Conservation (phyloP, 2,113 vertebrate genomes). For the Pyxicephalus adspersus region DNA sequence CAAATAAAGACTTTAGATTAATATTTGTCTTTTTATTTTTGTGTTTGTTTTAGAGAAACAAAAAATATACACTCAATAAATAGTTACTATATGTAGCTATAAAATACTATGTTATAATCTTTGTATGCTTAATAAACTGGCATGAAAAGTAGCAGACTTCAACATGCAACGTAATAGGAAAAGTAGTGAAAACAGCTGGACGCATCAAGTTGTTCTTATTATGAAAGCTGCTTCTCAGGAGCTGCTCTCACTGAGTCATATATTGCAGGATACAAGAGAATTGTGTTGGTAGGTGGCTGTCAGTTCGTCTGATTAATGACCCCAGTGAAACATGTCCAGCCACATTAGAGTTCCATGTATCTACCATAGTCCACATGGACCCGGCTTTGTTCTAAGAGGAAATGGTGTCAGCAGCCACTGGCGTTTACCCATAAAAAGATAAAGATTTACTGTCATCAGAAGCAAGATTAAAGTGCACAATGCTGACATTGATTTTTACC, state of each 20-base stretch:
- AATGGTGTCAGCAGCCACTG: slow-evolving; percentile 98
- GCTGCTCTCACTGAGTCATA: slow-evolving; percentile 68
- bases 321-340: slow-evolving; percentile 97
- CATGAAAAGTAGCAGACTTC: neutral
- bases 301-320: slow-evolving; percentile 99
- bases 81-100: too few species aligned
- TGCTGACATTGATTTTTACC: slow-evolving; percentile 99
- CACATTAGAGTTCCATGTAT: slow-evolving; percentile 99
- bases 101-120: too few species aligned
- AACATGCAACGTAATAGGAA: neutral
- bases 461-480: slow-evolving; percentile 99
- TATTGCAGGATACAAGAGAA: slow-evolving; percentile 63
- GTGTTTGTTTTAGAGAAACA: too few species aligned
- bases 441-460: slow-evolving; percentile 99
- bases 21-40: too few species aligned
- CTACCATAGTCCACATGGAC: slow-evolving; percentile 91
- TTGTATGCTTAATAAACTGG: neutral
- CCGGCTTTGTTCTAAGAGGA: slow-evolving; percentile 99
- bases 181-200: slow-evolving; percentile 7
- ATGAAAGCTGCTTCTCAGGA: neutral
- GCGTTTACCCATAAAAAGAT: slow-evolving; percentile 99
- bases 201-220: neutral
- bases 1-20: too few species aligned
- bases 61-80: too few species aligned
- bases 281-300: slow-evolving; percentile 88